A percentile compares a stretch with the other conserved stretches of the same genome.
These are phyloP conservation scores for Manis crassicaudata DNA, from an alignment of 2,797 vertebrate species.

Conservation along the genomic window DNA sequence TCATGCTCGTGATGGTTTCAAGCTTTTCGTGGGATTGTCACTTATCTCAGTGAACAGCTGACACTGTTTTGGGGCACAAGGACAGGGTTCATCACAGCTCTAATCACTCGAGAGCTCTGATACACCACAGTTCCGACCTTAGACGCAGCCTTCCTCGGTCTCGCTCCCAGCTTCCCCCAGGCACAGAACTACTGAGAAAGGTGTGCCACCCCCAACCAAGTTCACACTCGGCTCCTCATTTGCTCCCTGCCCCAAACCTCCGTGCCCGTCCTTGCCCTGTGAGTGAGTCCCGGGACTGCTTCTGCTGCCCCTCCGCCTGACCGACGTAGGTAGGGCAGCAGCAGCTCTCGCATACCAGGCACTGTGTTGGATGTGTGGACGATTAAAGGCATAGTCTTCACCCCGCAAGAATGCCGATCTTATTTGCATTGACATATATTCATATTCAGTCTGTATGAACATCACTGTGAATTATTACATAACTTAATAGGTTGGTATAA, in stretches of 20 bases:
- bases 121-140: background rate
- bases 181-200: fast-evolving
- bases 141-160: fast-evolving
- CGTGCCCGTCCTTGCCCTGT: background rate
- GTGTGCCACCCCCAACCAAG: fast-evolving
- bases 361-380: too few relatives aligned
- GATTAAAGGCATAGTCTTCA: background rate
- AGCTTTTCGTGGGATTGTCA: background rate
- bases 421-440: background rate
- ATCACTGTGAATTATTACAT: background rate
- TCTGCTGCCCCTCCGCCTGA: fast-evolving
- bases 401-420: background rate
- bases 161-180: fast-evolving
- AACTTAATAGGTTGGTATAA: background rate
- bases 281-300: fast-evolving
- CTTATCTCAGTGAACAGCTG: background rate
- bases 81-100: background rate
- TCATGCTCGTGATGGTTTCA: background rate
- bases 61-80: background rate
- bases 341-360: background rate
- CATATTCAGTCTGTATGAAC: background rate
- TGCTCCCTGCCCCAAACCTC: background rate
- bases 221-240: background rate
- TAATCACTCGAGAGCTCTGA: fast-evolving
- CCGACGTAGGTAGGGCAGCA: background rate